These are phyloP conservation scores for Leuciscus waleckii DNA, from an alignment of 2,797 vertebrate genomes.

Conservation along the genomic window DNA sequence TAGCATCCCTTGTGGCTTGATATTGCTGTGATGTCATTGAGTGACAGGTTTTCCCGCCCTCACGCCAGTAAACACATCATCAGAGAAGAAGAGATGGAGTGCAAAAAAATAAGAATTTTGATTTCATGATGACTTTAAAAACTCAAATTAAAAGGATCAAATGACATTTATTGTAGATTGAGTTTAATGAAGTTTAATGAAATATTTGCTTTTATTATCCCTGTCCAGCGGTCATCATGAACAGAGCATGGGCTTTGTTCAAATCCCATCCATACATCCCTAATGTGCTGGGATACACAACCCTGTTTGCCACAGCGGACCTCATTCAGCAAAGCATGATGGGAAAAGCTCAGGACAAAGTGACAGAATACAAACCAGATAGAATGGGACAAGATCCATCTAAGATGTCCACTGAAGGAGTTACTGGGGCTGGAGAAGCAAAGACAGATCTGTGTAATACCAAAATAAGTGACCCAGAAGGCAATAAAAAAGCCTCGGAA, in stretches of 20 bases:
- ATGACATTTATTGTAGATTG: not conserved
- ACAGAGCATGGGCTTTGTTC: conserved; percentile 72
- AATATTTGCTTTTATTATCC: conserved; percentile 19
- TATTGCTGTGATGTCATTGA: too few relatives aligned
- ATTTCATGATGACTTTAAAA: not conserved
- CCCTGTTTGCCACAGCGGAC: conserved; percentile 81
- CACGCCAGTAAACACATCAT: too few relatives aligned
- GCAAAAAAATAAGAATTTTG: not conserved
- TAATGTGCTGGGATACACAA: conserved; percentile 81
- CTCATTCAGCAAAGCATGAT: conserved; percentile 80
- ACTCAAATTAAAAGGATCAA: not conserved
- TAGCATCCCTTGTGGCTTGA: too few relatives aligned
- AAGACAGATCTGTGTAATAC: not conserved
- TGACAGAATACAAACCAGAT: not conserved
- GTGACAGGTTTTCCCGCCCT: too few relatives aligned
- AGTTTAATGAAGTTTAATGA: not conserved
- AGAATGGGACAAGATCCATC: conserved; percentile 15
- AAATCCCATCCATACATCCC: conserved; percentile 78
- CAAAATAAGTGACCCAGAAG: conserved; percentile 19
- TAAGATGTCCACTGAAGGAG: not conserved
- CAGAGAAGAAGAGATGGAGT: too few relatives aligned
- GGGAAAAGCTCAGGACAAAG: conserved; percentile 54
- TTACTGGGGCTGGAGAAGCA: not conserved
- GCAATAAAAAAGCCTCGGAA: not conserved
- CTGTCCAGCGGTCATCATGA: conserved; percentile 70